Evolutionary conservation across 2,113 vertebrate species (phyloP).

Genomic region (Rhinichthys klamathensis): DNA sequence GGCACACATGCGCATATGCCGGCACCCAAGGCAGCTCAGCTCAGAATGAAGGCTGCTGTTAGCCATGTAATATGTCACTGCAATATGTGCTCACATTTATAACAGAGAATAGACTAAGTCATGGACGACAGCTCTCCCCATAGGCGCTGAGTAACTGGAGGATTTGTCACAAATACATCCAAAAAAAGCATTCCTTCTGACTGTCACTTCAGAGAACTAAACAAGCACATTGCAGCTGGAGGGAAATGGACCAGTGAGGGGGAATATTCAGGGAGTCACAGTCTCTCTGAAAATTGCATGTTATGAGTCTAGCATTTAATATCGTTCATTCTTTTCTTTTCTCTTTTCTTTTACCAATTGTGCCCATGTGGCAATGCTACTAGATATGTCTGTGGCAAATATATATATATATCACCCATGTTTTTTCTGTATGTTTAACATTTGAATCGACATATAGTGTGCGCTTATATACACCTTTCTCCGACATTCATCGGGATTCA

Average conservation of each 20-base stretch:
- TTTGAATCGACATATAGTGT: too few species aligned
- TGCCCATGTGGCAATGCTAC: not conserved
- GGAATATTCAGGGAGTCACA: not conserved
- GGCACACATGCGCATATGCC: not conserved
- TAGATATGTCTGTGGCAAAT: not conserved
- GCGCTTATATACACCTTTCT: not conserved
- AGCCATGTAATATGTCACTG: conserved; percentile 72
- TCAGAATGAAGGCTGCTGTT: conserved; percentile 67
- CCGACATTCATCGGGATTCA: not conserved
- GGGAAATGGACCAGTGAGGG: not conserved
- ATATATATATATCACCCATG: not conserved
- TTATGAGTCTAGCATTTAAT: conserved; percentile 15
- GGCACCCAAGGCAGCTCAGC: not conserved
- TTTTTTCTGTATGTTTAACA: too few species aligned
- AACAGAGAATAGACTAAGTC: conserved; percentile 66
- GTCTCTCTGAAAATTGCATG: not conserved
- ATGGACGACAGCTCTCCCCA: conserved; percentile 55
- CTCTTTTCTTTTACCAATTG: not conserved
- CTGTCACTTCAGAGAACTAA: conserved; percentile 55
- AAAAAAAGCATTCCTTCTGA: conserved; percentile 54
- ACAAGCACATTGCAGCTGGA: conserved; percentile 18
- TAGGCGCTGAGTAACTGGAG: conserved; percentile 63
- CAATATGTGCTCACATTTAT: conserved; percentile 68
- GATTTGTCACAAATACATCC: conserved; percentile 63
- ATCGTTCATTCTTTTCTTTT: conserved; percentile 1